These are phyloP conservation scores for Parotia lawesii DNA, from an alignment of 2,113 vertebrate species.

Conservation along the genomic window DNA sequence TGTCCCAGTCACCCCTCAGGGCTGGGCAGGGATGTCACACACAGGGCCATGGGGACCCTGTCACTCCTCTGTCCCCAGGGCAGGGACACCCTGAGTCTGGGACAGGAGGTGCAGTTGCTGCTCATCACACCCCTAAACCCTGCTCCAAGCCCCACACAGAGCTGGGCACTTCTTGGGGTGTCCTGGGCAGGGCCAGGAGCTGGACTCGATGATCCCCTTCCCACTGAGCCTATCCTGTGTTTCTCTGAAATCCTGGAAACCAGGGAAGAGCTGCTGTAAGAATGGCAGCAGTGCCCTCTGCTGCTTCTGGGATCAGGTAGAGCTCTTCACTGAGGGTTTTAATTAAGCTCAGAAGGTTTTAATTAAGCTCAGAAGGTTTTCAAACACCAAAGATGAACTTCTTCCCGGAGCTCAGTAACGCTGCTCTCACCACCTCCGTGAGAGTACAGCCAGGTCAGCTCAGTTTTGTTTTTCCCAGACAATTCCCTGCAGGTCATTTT, in stretches of 20 bases:
- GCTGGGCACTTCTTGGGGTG: not conserved
- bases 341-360: not conserved
- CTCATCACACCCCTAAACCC: not conserved
- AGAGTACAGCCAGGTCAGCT: not conserved
- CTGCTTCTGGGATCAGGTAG: not conserved
- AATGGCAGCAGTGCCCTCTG: constrained; percentile 20
- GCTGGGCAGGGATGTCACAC: not conserved
- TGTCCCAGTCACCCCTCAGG: not conserved
- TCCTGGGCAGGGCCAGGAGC: not conserved
- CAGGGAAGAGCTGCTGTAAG: not conserved
- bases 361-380: not conserved
- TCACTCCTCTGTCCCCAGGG: not conserved
- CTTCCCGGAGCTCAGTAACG: not conserved
- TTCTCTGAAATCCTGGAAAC: not conserved
- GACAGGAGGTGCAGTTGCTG: not conserved
- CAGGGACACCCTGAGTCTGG: not conserved
- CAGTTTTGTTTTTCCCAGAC: not conserved
- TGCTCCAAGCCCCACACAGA: not conserved
- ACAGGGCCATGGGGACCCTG: not conserved
- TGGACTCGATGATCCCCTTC: accelerated
- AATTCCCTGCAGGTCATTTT: not conserved
- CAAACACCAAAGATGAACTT: not conserved
- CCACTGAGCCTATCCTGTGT: accelerated
- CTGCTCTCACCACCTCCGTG: not conserved
- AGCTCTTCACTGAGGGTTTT: not conserved